These are phyloP conservation scores for Platerodrilus igneus DNA, from an alignment of 2,888 invertebrate genomes.

Conservation along the genomic window DNA sequence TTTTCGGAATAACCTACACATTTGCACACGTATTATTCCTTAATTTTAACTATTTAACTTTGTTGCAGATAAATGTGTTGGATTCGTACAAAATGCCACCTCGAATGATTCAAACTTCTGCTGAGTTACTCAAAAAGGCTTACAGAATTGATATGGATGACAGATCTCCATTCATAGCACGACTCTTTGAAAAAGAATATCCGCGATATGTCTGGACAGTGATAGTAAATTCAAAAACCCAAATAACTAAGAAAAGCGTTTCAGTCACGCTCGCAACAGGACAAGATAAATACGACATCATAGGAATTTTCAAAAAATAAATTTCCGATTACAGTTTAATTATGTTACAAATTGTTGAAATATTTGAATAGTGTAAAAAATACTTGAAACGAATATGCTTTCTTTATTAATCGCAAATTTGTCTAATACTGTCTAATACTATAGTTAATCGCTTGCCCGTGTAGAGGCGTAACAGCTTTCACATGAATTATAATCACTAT, in stretches of 20 bases:
- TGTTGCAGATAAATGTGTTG: neutral
- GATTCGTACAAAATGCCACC: neutral
- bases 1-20: too few species aligned
- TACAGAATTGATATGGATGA: slow-evolving; percentile 1
- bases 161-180: neutral
- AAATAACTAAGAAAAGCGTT: neutral
- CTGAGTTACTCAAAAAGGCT: neutral
- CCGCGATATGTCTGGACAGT: neutral
- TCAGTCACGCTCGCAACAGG: neutral
- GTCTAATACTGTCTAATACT: too few species aligned
- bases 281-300: neutral
- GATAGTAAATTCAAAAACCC: neutral
- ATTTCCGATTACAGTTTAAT: too few species aligned
- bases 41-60: too few species aligned
- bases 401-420: too few species aligned
- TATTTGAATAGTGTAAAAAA: too few species aligned
- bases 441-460: too few species aligned
- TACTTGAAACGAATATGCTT: too few species aligned
- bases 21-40: too few species aligned
- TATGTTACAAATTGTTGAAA: too few species aligned
- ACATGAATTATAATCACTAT: too few species aligned
- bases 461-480: too few species aligned
- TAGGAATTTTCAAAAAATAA: neutral
- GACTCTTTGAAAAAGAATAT: neutral
- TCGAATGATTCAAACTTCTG: neutral